Conservation (phyloP, 92 coral and sea anemone genomes). For the Blastomussa wellsi region DNA sequence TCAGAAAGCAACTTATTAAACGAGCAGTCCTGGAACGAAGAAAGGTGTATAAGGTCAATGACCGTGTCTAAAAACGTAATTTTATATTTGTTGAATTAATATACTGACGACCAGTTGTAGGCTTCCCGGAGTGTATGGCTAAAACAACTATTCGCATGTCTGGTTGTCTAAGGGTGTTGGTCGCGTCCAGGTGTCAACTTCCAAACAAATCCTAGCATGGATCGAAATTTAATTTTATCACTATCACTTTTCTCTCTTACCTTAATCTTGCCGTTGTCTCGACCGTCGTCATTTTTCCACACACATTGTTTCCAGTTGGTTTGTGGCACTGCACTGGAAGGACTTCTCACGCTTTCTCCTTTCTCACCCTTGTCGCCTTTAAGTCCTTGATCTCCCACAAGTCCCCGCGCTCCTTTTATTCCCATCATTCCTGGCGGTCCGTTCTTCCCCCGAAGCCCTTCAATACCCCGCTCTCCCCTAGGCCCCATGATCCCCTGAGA, state of each 20-base stretch:
- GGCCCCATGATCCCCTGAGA: not conserved
- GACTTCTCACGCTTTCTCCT: constrained; percentile 72
- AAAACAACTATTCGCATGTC: too few species aligned
- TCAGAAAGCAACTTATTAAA: too few species aligned
- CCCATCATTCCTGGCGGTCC: constrained; percentile 9
- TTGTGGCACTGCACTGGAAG: constrained; percentile 76
- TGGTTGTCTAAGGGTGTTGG: too few species aligned
- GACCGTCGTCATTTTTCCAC: too few species aligned
- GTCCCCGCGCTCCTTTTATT: constrained; percentile 6
- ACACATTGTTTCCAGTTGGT: constrained; percentile 12
- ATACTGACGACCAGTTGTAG: too few species aligned
- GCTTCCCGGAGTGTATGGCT: too few species aligned
- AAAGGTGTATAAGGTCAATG: not conserved
- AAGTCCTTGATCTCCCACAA: not conserved
- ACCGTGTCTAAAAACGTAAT: too few species aligned
- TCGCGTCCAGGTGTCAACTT: too few species aligned
- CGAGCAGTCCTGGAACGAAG: not conserved
- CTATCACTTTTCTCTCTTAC: too few species aligned
- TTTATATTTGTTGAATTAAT: too few species aligned
- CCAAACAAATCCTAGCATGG: not conserved
- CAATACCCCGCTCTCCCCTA: not conserved
- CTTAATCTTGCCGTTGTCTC: too few species aligned
- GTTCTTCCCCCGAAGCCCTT: not conserved
- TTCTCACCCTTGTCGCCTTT: constrained; percentile 68
- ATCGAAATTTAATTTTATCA: too few species aligned